A percentile compares a stretch with the other conserved stretches of the same genome.
phyloP scores from a whole-genome alignment of 1,140 invertebrate genomes.

The Bombyx mandarina region DNA sequence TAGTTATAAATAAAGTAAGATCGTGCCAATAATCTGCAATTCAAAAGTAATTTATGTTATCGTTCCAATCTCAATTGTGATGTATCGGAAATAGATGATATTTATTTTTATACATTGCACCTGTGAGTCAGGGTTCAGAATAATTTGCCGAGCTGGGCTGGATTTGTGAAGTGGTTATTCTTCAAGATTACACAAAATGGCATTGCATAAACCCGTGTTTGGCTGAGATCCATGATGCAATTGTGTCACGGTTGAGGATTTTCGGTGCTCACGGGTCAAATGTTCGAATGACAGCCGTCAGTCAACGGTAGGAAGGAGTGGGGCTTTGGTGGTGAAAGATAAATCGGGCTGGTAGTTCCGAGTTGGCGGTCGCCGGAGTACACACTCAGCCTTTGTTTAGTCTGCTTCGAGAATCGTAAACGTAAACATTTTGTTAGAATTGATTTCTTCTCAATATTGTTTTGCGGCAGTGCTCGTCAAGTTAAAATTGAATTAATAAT shows the following conservation, averaged over 20 bases:
- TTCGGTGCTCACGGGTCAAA: conserved; percentile 17
- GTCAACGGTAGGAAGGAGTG: conserved; percentile 21
- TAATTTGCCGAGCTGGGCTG: too few relatives aligned
- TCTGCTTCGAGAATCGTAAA: conserved; percentile 7
- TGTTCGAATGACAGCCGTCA: conserved; percentile 29
- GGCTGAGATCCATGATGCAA: conserved; percentile 27
- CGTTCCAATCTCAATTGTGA: conserved; percentile 1
- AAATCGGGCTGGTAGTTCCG: conserved; percentile 24
- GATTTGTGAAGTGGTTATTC: too few relatives aligned
- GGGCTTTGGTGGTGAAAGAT: conserved; percentile 26
- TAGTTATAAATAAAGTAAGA: conserved; percentile 50
- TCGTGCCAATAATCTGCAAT: conserved; percentile 47
- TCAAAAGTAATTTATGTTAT: not conserved
- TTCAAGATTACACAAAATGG: too few relatives aligned
- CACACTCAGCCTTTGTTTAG: conserved; percentile 13
- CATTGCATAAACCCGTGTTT: conserved; percentile 11
- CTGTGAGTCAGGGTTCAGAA: too few relatives aligned
- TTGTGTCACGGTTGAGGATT: conserved; percentile 39
- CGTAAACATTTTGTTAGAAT: conserved; percentile 4
- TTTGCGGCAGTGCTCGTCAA: not conserved
- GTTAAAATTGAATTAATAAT: not conserved
- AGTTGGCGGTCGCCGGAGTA: conserved; percentile 18
- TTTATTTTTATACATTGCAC: not conserved
- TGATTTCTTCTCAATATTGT: too few relatives aligned
- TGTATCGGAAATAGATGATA: not conserved